Percentiles rank a stretch among this genome's conserved stretches.
These are phyloP conservation scores for Choloepus hoffmanni DNA, from an alignment of 2,113 vertebrate species.

Conservation along the genomic window DNA sequence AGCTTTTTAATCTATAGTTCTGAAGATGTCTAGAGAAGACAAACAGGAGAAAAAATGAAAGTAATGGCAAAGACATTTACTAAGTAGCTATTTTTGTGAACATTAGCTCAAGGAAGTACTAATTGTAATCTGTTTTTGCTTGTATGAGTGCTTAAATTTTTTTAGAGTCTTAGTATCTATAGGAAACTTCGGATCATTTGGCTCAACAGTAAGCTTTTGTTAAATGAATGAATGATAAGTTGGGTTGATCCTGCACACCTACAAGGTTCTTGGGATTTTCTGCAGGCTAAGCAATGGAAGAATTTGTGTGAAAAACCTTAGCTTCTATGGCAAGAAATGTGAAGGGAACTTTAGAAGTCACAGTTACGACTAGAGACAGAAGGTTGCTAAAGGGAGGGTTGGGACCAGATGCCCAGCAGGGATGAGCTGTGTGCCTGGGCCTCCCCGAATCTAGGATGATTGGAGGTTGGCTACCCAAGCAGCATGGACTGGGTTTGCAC, in stretches of 20 bases:
- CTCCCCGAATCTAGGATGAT: background rate
- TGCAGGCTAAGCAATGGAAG: background rate
- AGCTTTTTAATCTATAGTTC: background rate
- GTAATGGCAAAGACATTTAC: constrained; percentile 38
- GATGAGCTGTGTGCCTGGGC: background rate
- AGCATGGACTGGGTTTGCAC: background rate
- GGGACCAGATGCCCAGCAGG: background rate
- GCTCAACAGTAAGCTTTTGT: background rate
- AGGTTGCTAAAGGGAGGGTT: background rate
- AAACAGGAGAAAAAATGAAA: constrained; percentile 31
- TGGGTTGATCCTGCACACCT: background rate
- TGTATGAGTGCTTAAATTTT: background rate
- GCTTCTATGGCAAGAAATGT: background rate
- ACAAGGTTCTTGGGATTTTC: background rate
- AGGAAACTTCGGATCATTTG: background rate
- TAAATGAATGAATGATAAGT: background rate
- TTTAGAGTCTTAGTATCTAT: background rate
- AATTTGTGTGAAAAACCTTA: background rate
- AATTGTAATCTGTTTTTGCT: background rate
- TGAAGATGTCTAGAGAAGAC: constrained; percentile 26
- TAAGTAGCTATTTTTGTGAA: constrained; percentile 5
- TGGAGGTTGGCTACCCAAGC: background rate
- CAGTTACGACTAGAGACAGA: background rate
- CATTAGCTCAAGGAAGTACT: constrained; percentile 22
- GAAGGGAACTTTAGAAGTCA: background rate